Evolutionary conservation across 2,113 vertebrate genomes (phyloP).

Genomic region (Thalassarche chlororhynchos): DNA sequence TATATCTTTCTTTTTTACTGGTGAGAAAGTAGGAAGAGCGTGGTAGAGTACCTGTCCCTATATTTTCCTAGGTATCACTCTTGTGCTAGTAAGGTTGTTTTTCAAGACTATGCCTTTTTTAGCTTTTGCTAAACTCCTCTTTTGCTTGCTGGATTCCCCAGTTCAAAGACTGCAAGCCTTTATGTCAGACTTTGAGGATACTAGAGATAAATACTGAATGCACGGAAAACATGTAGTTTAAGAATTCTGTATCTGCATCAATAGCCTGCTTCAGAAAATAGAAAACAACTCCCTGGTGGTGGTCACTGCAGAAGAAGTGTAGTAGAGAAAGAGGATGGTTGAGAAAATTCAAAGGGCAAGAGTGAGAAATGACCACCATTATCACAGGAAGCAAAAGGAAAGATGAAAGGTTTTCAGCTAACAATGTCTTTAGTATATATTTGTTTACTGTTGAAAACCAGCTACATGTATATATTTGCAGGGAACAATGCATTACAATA

Average conservation of each 20-base stretch:
- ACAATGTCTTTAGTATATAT: neutral
- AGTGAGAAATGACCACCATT: neutral
- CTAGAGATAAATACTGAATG: neutral
- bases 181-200: neutral
- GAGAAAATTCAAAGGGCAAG: neutral
- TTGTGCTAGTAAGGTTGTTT: neutral
- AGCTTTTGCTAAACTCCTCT: neutral
- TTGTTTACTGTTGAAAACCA: slow-evolving; percentile 30
- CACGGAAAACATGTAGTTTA: neutral
- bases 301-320: neutral
- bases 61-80: neutral
- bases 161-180: neutral
- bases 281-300: neutral
- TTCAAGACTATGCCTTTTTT: neutral
- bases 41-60: neutral
- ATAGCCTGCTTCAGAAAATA: neutral
- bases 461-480: slow-evolving; percentile 14
- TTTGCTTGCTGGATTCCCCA: neutral
- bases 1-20: neutral
- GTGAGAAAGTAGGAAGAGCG: neutral
- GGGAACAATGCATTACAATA: slow-evolving; percentile 55
- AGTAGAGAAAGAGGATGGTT: neutral
- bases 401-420: slow-evolving; percentile 21
- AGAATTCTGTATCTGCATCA: neutral
- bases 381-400: neutral